Evolutionary conservation across 2,113 vertebrate genomes (phyloP), one percentile per base, ranked within the genome.

Genomic region (Mionectes macconnelli): DNA sequence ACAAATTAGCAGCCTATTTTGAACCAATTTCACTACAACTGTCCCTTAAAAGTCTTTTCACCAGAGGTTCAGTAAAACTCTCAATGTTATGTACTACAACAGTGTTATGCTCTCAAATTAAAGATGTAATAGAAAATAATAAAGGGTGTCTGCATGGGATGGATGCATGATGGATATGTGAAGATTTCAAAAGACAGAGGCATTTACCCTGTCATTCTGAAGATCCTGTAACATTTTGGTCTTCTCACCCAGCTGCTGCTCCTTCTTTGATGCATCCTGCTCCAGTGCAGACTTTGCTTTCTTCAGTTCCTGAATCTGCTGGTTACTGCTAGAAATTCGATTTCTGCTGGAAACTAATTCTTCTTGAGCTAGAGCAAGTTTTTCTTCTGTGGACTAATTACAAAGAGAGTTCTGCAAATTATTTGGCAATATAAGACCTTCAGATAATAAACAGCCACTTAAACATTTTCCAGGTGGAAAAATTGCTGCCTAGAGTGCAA

Each of bases 311-410:
- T 99, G 98, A 89, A 99, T 98, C 94, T 98, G 97, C 91, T 98
- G 98, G 90, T 98, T 98, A 63, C 96, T 98, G 94, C 94, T 97
- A 56, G 97, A 98, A 94, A 99, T 98, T 97, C 98, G 98, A 96
- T 98, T 99, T 94, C 96, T 98, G 87, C 98, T 99, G 95, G 98
- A 98, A 89, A 98, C 98, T 93, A 99, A 94, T 94, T 99, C 99
- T 91, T 99, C 99, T 93, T 99, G 98, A 77, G 98, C 97, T 90
- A 99, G 33, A 69, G 96, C 96, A 93, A 99, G 97, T 97, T 99
- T 99, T 92, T 99, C 98, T 96, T 99, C 98, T 94, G 98, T 97
- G 39, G 97, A 98, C 99, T 99, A 96, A 94, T 88, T 22, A 95
- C 3, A 96, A 96, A 96, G 89, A 79, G 52, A 96, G 44, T 72